These are phyloP conservation scores for Syrista parreyssii DNA, from an alignment of 2,888 invertebrate genomes.

Conservation along the genomic window DNA sequence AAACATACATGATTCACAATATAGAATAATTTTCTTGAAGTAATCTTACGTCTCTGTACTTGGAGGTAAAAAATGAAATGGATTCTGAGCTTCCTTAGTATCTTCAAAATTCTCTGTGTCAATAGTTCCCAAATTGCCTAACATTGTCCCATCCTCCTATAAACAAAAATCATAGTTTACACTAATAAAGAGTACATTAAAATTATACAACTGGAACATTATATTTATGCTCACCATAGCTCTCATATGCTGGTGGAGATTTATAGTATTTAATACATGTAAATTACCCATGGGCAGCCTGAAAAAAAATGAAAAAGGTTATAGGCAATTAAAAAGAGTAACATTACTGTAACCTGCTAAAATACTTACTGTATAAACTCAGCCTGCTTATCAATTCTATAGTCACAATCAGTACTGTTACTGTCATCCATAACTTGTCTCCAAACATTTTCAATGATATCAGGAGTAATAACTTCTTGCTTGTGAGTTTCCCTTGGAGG, in stretches of 20 bases:
- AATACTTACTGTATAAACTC: conserved; percentile 55
- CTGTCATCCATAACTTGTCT: conserved; percentile 61
- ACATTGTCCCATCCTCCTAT: conserved; percentile 55
- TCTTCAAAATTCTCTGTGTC: conserved; percentile 33
- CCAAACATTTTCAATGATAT: conserved; percentile 64
- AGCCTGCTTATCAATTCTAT: conserved; percentile 52
- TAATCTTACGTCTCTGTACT: conserved; percentile 30
- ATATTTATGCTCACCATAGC: conserved; percentile 48
- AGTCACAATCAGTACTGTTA: conserved; percentile 55
- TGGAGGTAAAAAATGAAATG: conserved; percentile 40
- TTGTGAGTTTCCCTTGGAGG: conserved; percentile 57
- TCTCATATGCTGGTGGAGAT: conserved; percentile 55
- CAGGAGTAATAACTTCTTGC: conserved; percentile 62
- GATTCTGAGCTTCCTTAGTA: conserved; percentile 28
- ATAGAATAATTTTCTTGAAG: conserved; percentile 13
- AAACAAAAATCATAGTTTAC: conserved; percentile 17
- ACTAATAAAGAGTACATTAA: background rate
- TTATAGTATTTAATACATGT: conserved; percentile 59
- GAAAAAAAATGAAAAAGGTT: conserved; percentile 12
- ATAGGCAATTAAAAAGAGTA: conserved; percentile 8
- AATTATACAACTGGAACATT: background rate
- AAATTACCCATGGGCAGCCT: conserved; percentile 58
- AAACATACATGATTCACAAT: background rate
- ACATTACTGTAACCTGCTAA: background rate
- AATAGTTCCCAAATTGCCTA: conserved; percentile 50